Percentiles rank a stretch among this genome's conserved stretches.
phyloP scores from a whole-genome alignment of 1,140 invertebrate species.

The Choristoneura fumiferana region DNA sequence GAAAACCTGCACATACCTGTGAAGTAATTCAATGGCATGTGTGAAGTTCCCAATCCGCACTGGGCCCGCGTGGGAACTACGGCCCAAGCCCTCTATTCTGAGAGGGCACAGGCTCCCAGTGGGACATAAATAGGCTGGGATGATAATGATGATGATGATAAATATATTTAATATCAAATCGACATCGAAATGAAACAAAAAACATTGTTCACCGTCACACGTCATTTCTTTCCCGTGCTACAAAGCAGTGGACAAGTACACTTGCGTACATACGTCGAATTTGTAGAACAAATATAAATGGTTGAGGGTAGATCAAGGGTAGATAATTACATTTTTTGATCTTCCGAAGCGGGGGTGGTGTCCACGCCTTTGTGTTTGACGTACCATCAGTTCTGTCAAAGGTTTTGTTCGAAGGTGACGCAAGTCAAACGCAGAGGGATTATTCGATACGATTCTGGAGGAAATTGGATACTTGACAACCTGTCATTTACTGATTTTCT shows the following conservation, averaged over 20 bases:
- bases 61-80: too few relatives aligned
- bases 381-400: slow-evolving; percentile 1
- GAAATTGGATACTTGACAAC: slow-evolving; percentile 3
- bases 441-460: not conserved
- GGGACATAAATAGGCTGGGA: too few relatives aligned
- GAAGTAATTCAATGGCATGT: too few relatives aligned
- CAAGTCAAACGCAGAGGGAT: not conserved
- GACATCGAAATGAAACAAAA: too few relatives aligned
- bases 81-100: too few relatives aligned
- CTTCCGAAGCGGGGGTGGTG: slow-evolving; percentile 61
- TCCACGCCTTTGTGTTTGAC: slow-evolving; percentile 48
- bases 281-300: slow-evolving; percentile 78
- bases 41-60: too few relatives aligned
- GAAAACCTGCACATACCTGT: too few relatives aligned
- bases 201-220: too few relatives aligned
- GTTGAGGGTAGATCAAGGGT: slow-evolving; percentile 75
- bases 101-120: too few relatives aligned
- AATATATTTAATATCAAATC: too few relatives aligned
- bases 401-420: not conserved
- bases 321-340: slow-evolving; percentile 79
- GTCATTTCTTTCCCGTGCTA: slow-evolving; percentile 18
- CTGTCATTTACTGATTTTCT: not conserved
- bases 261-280: slow-evolving; percentile 73
- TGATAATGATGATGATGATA: too few relatives aligned
- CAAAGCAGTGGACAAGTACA: slow-evolving; percentile 42